Percentiles rank a stretch among this genome's conserved stretches.
These are phyloP conservation scores for Gambusia affinis DNA, from an alignment of 2,113 vertebrate genomes.

Conservation along the genomic window DNA sequence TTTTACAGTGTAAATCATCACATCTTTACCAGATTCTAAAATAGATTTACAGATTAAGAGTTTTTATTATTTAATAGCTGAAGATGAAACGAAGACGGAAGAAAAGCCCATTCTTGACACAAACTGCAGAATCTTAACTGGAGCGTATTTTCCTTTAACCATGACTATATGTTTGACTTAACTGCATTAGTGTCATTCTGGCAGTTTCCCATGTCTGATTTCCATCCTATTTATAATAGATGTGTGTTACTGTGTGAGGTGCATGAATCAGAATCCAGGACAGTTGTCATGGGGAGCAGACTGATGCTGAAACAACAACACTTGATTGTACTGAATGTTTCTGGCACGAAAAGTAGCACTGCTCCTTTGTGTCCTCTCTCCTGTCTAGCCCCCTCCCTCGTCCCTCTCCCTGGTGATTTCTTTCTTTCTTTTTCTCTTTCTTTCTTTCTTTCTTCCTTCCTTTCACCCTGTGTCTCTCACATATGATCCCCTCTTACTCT, in stretches of 20 bases:
- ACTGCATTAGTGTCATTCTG: constrained; percentile 17
- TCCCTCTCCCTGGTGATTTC: constrained; percentile 11
- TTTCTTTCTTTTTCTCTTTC: neutral
- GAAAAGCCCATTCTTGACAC: neutral
- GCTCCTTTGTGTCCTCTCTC: constrained; percentile 66
- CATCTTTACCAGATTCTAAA: neutral
- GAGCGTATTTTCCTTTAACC: too few species aligned
- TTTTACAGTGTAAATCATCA: neutral
- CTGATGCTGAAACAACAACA: constrained; percentile 71
- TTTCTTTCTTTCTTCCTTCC: constrained; percentile 1
- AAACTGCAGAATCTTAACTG: neutral
- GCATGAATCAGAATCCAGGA: constrained; percentile 69
- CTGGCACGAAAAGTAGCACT: constrained; percentile 71
- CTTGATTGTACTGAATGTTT: constrained; percentile 69
- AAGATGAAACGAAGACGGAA: neutral
- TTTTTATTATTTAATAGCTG: neutral
- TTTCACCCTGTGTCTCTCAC: constrained; percentile 19
- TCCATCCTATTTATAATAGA: constrained; percentile 68
- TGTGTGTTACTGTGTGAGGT: constrained; percentile 60
- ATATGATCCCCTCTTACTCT: constrained; percentile 2
- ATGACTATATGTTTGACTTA: neutral
- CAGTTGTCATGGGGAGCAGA: constrained; percentile 75
- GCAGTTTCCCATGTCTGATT: constrained; percentile 42
- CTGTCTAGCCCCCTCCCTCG: constrained; percentile 8
- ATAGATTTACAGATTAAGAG: neutral